Evolutionary conservation across 2,797 vertebrate genomes (phyloP).

Genomic region (Lithobates pipiens): DNA sequence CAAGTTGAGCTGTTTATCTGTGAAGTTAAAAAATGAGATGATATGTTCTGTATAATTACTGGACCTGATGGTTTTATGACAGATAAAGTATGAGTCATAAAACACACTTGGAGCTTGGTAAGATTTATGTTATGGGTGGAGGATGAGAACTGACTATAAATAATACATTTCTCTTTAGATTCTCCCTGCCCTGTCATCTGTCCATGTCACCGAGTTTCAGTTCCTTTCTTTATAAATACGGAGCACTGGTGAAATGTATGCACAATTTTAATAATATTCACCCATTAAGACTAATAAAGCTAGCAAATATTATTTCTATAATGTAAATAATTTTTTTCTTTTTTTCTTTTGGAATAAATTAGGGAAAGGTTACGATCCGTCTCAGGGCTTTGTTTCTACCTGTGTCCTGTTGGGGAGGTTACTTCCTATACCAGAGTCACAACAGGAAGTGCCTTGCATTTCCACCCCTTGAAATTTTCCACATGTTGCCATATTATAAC

Average conservation of each 20-base stretch:
- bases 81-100: slow-evolving; percentile 26
- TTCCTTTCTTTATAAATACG: not conserved
- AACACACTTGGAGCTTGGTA: slow-evolving; percentile 2
- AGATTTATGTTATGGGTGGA: slow-evolving; percentile 17
- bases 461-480: too few relatives aligned
- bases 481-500: too few relatives aligned
- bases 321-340: too few relatives aligned
- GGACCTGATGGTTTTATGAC: not conserved
- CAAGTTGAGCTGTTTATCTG: not conserved
- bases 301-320: too few relatives aligned
- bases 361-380: too few relatives aligned
- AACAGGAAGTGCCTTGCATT: too few relatives aligned
- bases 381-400: too few relatives aligned
- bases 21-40: not conserved
- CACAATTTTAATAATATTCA: not conserved
- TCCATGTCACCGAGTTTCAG: not conserved
- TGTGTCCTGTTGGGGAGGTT: too few relatives aligned
- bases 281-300: too few relatives aligned
- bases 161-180: slow-evolving; percentile 1
- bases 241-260: not conserved
- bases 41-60: not conserved
- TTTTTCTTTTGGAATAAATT: too few relatives aligned
- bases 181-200: slow-evolving; percentile 28
- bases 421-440: too few relatives aligned
- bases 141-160: slow-evolving; percentile 29